Evolutionary conservation across 2,797 vertebrate genomes (phyloP).

Genomic region (Calcarius lapponicus): DNA sequence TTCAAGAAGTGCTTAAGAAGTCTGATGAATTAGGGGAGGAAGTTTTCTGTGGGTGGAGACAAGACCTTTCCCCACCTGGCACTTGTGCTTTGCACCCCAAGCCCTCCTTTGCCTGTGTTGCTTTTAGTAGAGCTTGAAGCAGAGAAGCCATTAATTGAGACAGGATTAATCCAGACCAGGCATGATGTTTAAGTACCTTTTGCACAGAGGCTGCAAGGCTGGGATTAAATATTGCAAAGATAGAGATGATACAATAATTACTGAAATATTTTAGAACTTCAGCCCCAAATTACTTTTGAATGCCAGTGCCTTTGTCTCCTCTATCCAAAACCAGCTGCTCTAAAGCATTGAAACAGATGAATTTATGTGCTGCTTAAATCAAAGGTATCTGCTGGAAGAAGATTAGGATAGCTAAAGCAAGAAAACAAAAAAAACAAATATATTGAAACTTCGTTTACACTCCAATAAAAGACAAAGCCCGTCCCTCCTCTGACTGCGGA

Average conservation of each 20-base stretch:
- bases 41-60: background rate
- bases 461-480: slow-evolving; percentile 80
- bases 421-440: slow-evolving; percentile 73
- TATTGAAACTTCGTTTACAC: slow-evolving; percentile 88
- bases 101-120: background rate
- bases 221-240: slow-evolving; percentile 34
- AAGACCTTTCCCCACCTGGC: background rate
- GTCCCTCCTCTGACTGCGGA: slow-evolving; percentile 80
- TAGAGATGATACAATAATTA: slow-evolving; percentile 23
- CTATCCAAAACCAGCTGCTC: slow-evolving; percentile 28
- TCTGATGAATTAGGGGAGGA: background rate
- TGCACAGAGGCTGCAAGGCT: slow-evolving; percentile 40
- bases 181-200: background rate
- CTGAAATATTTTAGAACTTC: slow-evolving; percentile 40
- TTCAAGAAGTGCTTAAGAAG: background rate
- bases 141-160: slow-evolving; percentile 32
- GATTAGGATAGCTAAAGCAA: slow-evolving; percentile 63
- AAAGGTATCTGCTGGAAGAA: slow-evolving; percentile 45
- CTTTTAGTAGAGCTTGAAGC: slow-evolving; percentile 33
- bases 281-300: slow-evolving; percentile 34
- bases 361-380: slow-evolving; percentile 35
- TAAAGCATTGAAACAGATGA: background rate
- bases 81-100: background rate
- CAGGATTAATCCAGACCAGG: slow-evolving; percentile 29
- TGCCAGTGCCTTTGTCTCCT: slow-evolving; percentile 4